These are phyloP conservation scores for Cheilosia urbana DNA, from an alignment of 2,888 invertebrate species.

Conservation along the genomic window DNA sequence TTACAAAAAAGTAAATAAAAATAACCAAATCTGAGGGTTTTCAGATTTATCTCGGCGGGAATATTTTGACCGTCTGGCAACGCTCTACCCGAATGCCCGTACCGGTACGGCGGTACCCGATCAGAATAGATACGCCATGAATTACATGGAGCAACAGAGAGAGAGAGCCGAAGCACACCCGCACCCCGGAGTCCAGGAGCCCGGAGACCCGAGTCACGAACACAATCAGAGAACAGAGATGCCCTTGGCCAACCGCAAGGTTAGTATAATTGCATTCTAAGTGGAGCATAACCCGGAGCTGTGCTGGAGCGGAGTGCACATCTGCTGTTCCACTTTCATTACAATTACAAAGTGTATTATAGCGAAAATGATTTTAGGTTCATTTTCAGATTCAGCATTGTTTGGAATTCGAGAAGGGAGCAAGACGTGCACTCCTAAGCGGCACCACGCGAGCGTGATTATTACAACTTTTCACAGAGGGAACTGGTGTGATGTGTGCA, in stretches of 20 bases:
- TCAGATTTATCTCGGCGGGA: too few species aligned
- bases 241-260: constrained; percentile 73
- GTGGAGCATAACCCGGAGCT: constrained; percentile 41
- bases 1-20: too few species aligned
- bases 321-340: constrained; percentile 64
- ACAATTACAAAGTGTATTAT: constrained; percentile 63
- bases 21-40: too few species aligned
- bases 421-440: not conserved
- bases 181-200: too few species aligned
- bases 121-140: constrained; percentile 67
- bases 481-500: constrained; percentile 19
- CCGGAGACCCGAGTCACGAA: not conserved
- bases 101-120: too few species aligned
- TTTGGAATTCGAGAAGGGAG: constrained; percentile 32
- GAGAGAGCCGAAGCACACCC: not conserved
- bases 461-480: constrained; percentile 36
- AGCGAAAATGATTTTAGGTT: constrained; percentile 63
- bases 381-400: constrained; percentile 50
- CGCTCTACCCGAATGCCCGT: not conserved
- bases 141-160: constrained; percentile 1
- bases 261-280: constrained; percentile 67
- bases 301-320: constrained; percentile 37
- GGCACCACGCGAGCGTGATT: constrained; percentile 23
- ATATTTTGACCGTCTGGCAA: too few species aligned
- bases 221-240: constrained; percentile 36